Evolutionary conservation across 2,113 vertebrate species (phyloP).

Genomic region (Picathartes gymnocephalus): DNA sequence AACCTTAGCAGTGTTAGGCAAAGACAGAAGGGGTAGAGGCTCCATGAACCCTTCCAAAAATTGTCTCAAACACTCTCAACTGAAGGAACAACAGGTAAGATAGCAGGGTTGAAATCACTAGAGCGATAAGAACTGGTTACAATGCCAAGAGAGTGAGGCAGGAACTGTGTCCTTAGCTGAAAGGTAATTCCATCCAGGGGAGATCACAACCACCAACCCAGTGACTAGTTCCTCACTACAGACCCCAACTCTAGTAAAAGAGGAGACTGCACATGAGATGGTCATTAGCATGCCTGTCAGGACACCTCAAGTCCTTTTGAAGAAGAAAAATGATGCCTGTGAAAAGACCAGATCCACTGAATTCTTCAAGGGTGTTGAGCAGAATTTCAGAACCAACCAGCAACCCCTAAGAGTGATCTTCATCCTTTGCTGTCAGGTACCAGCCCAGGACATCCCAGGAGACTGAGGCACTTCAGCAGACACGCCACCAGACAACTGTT

Average conservation of each 20-base stretch:
- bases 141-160: neutral
- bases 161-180: neutral
- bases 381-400: neutral
- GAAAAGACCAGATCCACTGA: neutral
- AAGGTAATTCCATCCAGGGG: neutral
- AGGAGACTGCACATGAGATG: accelerated
- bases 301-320: neutral
- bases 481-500: neutral
- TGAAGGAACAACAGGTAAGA: neutral
- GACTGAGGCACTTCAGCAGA: neutral
- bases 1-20: neutral
- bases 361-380: neutral
- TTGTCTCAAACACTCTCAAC: neutral
- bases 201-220: neutral
- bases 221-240: neutral
- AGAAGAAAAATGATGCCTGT: neutral
- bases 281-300: neutral
- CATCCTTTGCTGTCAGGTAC: neutral
- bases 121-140: neutral
- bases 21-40: neutral
- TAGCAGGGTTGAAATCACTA: neutral
- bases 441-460: neutral
- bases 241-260: neutral
- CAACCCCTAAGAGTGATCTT: neutral
- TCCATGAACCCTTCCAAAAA: neutral